A percentile compares a stretch with the other conserved stretches of the same genome.
Conservation (phyloP, 2,113 vertebrate genomes). For the Ictidomys tridecemlineatus region DNA sequence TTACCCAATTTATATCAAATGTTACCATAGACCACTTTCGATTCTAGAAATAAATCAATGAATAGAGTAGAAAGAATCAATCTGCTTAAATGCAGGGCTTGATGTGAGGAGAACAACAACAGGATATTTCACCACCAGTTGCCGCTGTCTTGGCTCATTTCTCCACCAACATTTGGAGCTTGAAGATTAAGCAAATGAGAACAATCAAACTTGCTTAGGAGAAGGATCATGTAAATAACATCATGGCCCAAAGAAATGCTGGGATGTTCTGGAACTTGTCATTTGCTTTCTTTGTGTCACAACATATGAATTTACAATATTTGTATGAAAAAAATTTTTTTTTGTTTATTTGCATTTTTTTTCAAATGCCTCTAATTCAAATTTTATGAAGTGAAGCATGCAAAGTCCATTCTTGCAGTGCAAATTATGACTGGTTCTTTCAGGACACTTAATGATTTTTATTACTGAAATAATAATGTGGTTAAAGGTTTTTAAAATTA, state of each 20-base stretch:
- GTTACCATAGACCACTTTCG: neutral
- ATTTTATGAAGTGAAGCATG: neutral
- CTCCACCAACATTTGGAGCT: neutral
- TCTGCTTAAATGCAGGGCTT: neutral
- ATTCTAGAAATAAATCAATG: neutral
- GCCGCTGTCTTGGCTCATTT: neutral
- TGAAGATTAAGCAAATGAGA: neutral
- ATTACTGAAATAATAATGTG: neutral
- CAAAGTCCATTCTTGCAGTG: neutral
- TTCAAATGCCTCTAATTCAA: neutral
- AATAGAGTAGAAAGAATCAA: neutral
- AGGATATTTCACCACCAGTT: neutral
- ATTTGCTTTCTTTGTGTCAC: neutral
- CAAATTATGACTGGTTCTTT: neutral
- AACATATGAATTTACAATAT: neutral
- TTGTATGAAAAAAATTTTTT: neutral
- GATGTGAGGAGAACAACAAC: neutral
- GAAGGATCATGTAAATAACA: neutral
- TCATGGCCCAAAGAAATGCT: neutral
- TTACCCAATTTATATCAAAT: neutral
- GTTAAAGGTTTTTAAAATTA: neutral
- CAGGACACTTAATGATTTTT: neutral
- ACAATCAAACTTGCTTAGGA: neutral
- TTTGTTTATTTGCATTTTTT: neutral
- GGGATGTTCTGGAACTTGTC: neutral